phyloP scores from a whole-genome alignment of 2,888 invertebrate species.

The Hirtodrosophila trivittata region DNA sequence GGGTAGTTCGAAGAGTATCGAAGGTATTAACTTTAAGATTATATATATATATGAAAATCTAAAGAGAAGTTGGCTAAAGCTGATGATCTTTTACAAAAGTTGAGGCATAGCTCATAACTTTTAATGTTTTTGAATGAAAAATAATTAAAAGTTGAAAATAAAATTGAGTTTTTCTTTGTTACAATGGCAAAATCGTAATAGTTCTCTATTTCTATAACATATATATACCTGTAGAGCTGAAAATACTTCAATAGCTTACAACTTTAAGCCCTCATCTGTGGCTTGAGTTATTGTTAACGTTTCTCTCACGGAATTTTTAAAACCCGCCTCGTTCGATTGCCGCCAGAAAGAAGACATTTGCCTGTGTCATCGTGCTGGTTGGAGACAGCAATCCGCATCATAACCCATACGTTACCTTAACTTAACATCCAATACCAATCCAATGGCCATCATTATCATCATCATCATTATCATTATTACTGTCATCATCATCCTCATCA shows the following conservation, averaged over 20 bases:
- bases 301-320: slow-evolving; percentile 19
- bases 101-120: too few relatives aligned
- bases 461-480: slow-evolving; percentile 21
- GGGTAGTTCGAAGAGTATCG: slow-evolving; percentile 28
- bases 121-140: too few relatives aligned
- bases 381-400: slow-evolving; percentile 42
- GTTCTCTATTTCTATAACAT: too few relatives aligned
- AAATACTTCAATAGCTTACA: too few relatives aligned
- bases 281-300: background rate
- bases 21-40: background rate
- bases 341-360: slow-evolving; percentile 72
- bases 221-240: too few relatives aligned
- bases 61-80: too few relatives aligned
- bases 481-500: slow-evolving; percentile 21
- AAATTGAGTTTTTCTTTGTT: too few relatives aligned
- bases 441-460: slow-evolving; percentile 41
- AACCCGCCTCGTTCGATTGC: slow-evolving; percentile 49
- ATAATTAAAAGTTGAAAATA: too few relatives aligned
- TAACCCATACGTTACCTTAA: slow-evolving; percentile 19
- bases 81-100: too few relatives aligned
- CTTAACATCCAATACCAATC: slow-evolving; percentile 19
- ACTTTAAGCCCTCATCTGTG: too few relatives aligned
- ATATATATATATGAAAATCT: too few relatives aligned
- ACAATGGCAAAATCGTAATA: too few relatives aligned
- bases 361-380: slow-evolving; percentile 67